A percentile compares a stretch with the other conserved stretches of the same genome.
These are phyloP conservation scores for Octodonta nipae DNA, from an alignment of 2,888 invertebrate genomes.

Conservation along the genomic window DNA sequence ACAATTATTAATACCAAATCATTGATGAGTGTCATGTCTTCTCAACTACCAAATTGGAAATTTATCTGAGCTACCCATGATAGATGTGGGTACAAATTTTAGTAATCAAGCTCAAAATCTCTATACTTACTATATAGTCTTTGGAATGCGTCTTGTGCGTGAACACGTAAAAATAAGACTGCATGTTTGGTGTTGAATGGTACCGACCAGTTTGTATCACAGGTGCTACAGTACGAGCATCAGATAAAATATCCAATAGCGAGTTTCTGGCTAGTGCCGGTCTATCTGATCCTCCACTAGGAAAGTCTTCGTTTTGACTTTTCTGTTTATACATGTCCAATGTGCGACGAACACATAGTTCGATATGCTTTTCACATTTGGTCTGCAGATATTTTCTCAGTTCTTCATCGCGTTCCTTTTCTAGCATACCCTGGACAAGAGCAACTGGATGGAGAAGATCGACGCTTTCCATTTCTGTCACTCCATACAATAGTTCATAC, in stretches of 20 bases:
- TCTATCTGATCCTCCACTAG: conserved; percentile 19
- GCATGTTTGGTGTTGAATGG: conserved; percentile 60
- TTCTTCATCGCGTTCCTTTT: conserved; percentile 62
- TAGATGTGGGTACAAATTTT: too few relatives aligned
- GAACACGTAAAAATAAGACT: conserved; percentile 79
- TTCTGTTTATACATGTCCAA: too few relatives aligned
- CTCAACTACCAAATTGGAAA: too few relatives aligned
- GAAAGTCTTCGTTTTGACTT: too few relatives aligned
- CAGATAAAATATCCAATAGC: conserved; percentile 76
- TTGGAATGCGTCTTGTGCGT: conserved; percentile 70
- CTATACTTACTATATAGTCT: conserved; percentile 58
- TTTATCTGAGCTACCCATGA: too few relatives aligned
- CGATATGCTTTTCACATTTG: conserved; percentile 63
- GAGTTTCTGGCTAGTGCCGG: conserved; percentile 45
- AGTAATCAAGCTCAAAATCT: too few relatives aligned
- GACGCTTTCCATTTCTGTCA: conserved; percentile 70
- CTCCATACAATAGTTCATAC: conserved; percentile 75
- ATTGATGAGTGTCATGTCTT: too few relatives aligned
- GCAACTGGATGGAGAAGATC: conserved; percentile 60
- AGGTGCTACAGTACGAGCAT: conserved; percentile 76
- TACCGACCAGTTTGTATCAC: conserved; percentile 61
- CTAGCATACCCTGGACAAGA: conserved; percentile 58
- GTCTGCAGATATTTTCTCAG: conserved; percentile 65
- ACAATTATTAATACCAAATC: too few relatives aligned
- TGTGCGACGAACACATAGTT: conserved; percentile 49